phyloP scores from a whole-genome alignment of 2,113 vertebrate species.

The Puntigrus tetrazona region DNA sequence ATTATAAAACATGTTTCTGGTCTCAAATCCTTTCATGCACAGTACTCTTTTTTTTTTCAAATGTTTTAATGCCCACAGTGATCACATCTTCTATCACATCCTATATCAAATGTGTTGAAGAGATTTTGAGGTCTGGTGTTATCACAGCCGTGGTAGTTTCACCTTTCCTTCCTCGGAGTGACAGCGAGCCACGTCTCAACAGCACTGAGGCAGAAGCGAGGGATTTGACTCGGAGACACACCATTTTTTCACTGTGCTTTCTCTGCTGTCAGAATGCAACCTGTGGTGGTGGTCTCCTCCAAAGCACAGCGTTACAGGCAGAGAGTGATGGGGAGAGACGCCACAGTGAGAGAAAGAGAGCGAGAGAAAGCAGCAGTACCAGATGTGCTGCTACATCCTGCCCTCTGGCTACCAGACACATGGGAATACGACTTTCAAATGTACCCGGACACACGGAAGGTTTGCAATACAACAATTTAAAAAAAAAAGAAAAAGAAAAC shows the following conservation, averaged over 20 bases:
- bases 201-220: neutral
- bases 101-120: neutral
- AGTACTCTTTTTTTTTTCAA: neutral
- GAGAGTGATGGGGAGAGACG: neutral
- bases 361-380: neutral
- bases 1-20: neutral
- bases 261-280: constrained; percentile 15
- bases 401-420: constrained; percentile 34
- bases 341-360: neutral
- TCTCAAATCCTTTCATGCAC: no score
- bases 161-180: neutral
- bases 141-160: neutral
- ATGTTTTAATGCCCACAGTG: neutral
- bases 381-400: constrained; percentile 9
- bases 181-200: neutral
- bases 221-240: neutral
- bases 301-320: neutral
- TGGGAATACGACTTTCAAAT: constrained; percentile 15
- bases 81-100: neutral
- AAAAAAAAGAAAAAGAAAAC: neutral
- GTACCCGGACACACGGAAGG: neutral
- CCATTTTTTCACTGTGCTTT: neutral
- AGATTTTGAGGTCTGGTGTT: neutral
- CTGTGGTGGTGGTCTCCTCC: constrained; percentile 7
- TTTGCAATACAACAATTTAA: neutral